phyloP scores from a whole-genome alignment of 2,888 invertebrate genomes.

The Athripsodes cinereus region DNA sequence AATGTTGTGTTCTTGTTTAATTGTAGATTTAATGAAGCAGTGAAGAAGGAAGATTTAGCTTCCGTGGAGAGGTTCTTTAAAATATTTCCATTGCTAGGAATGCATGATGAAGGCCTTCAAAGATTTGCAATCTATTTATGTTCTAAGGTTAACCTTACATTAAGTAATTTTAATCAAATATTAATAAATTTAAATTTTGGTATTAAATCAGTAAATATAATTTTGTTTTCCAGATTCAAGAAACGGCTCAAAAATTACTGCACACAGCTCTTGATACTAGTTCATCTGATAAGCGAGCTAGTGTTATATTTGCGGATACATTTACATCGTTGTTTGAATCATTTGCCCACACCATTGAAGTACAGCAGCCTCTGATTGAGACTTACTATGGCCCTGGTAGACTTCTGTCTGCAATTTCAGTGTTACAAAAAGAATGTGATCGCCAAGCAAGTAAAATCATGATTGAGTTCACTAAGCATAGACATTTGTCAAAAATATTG shows the following conservation, averaged over 20 bases:
- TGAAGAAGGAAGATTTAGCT: conserved; percentile 78
- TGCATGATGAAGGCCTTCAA: conserved; percentile 83
- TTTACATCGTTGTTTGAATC: conserved; percentile 80
- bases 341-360: conserved; percentile 76
- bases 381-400: conserved; percentile 81
- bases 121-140: conserved; percentile 85
- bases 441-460: conserved; percentile 55
- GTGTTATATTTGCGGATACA: conserved; percentile 79
- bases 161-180: background rate
- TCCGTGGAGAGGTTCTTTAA: conserved; percentile 94
- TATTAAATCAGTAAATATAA: background rate
- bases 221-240: conserved; percentile 44
- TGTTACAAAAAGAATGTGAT: conserved; percentile 78
- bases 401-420: conserved; percentile 62
- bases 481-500: conserved; percentile 59
- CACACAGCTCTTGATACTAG: conserved; percentile 59
- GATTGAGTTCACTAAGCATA: conserved; percentile 64
- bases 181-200: background rate
- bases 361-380: conserved; percentile 84
- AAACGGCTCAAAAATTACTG: conserved; percentile 66
- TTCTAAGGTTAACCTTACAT: conserved; percentile 54
- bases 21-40: conserved; percentile 84
- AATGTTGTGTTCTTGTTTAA: background rate
- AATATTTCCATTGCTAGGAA: conserved; percentile 90
- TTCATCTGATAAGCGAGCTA: conserved; percentile 62